Percentiles rank a stretch among this genome's conserved stretches.
Evolutionary conservation across 2,888 invertebrate genomes (phyloP).

Genomic region (Saturnia pavonia): DNA sequence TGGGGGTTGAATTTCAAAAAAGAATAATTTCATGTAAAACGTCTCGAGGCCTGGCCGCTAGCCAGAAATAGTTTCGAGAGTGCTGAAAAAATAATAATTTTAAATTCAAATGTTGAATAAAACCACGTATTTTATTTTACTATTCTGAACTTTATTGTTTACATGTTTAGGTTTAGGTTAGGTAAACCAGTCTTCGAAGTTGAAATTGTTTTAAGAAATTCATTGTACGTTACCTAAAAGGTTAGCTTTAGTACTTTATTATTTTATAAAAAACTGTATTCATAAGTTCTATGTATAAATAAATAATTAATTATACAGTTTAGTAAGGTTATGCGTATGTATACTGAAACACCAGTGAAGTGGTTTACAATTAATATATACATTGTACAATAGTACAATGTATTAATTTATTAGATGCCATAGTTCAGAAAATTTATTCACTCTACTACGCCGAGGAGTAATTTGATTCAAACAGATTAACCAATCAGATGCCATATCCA

Average conservation of each 20-base stretch:
- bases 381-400: too few relatives aligned
- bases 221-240: neutral
- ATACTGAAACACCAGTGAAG: too few relatives aligned
- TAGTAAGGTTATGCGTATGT: too few relatives aligned
- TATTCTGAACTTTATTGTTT: neutral
- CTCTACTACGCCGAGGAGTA: too few relatives aligned
- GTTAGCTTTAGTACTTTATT: neutral
- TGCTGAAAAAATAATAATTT: constrained; percentile 18
- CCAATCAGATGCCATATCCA: too few relatives aligned
- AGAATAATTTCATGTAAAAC: constrained; percentile 18
- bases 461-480: too few relatives aligned
- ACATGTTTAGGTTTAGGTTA: neutral
- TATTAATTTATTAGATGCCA: too few relatives aligned
- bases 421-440: too few relatives aligned
- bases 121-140: neutral
- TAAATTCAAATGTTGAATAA: constrained; percentile 20
- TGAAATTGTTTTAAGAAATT: constrained; percentile 24
- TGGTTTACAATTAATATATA: too few relatives aligned
- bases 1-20: constrained; percentile 15
- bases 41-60: constrained; percentile 22
- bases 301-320: too few relatives aligned
- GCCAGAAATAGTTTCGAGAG: constrained; percentile 21
- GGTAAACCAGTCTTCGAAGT: neutral
- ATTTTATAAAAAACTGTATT: neutral
- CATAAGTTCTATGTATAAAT: neutral